Percentiles rank a stretch among this genome's conserved stretches.
These are phyloP conservation scores for Leptinotarsa undecemlineata DNA, from an alignment of 1,140 invertebrate genomes.

Conservation along the genomic window DNA sequence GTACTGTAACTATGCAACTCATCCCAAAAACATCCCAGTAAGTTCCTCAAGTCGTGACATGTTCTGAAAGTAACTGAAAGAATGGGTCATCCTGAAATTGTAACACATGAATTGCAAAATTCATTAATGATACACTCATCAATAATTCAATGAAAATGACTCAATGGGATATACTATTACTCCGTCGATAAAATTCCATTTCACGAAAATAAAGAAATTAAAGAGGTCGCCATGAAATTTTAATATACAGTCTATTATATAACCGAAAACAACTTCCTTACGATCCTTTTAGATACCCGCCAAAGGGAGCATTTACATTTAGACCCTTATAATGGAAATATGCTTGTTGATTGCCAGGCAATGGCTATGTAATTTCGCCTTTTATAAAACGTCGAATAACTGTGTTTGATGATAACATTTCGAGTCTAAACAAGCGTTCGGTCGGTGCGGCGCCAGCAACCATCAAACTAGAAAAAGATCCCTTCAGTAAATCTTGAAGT, in stretches of 20 bases:
- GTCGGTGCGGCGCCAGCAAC: not conserved
- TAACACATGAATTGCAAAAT: too few species aligned
- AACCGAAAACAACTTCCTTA: not conserved
- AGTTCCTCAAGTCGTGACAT: too few species aligned
- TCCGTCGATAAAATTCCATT: too few species aligned
- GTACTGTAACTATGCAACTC: too few species aligned
- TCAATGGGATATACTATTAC: too few species aligned
- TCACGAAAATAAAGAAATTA: too few species aligned
- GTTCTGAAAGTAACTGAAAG: too few species aligned
- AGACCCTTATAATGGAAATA: slow-evolving; percentile 1
- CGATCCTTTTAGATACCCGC: not conserved
- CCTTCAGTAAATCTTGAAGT: not conserved
- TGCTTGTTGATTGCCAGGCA: not conserved
- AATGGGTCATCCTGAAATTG: too few species aligned
- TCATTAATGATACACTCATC: too few species aligned
- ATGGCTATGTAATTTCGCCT: not conserved
- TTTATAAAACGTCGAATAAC: slow-evolving; percentile 8
- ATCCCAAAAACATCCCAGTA: too few species aligned
- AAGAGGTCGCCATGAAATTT: too few species aligned
- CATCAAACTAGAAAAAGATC: not conserved
- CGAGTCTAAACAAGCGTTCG: not conserved
- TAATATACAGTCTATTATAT: not conserved
- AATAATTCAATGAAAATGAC: too few species aligned
- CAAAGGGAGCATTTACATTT: not conserved
- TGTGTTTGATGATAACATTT: slow-evolving; percentile 1